Conservation (phyloP, 37 sponge, comb jelly and placozoan species). For the Bolinopsis microptera region DNA sequence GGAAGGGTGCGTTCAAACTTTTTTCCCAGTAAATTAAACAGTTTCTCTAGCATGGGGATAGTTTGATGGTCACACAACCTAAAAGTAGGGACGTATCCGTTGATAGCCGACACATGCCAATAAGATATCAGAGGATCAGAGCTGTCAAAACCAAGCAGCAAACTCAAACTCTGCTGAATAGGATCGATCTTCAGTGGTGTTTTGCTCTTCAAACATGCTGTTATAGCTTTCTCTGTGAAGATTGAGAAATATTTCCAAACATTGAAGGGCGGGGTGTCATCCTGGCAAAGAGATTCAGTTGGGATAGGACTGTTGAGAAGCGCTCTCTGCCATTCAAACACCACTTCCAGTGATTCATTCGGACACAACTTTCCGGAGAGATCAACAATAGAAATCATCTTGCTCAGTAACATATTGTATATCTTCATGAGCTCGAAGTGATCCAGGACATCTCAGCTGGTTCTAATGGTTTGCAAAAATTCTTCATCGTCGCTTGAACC, state of each 20-base stretch:
- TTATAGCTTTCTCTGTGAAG: conserved; percentile 51
- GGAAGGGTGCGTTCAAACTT: background rate
- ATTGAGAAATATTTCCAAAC: conserved; percentile 44
- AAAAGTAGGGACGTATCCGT: conserved; percentile 56
- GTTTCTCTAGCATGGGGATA: conserved; percentile 56
- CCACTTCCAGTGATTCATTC: conserved; percentile 37
- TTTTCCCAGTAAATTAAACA: conserved; percentile 31
- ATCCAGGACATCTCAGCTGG: conserved; percentile 44
- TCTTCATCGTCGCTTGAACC: background rate
- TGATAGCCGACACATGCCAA: conserved; percentile 30
- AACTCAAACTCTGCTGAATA: conserved; percentile 20
- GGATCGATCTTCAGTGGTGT: conserved; percentile 39
- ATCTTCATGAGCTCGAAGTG: conserved; percentile 36
- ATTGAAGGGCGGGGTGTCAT: conserved; percentile 28
- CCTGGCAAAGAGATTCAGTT: conserved; percentile 1
- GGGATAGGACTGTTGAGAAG: conserved; percentile 27
- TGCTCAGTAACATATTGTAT: conserved; percentile 11
- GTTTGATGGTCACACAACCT: conserved; percentile 11
- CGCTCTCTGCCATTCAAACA: conserved; percentile 60
- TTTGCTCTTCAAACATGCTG: conserved; percentile 13
- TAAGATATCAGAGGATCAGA: conserved; percentile 57
- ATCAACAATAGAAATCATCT: conserved; percentile 39
- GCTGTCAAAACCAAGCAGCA: conserved; percentile 6
- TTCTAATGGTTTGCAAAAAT: conserved; percentile 27
- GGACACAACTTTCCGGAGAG: conserved; percentile 58